Evolutionary conservation across 2,888 invertebrate genomes (phyloP).

Genomic region (Cataglyphis livida): DNA sequence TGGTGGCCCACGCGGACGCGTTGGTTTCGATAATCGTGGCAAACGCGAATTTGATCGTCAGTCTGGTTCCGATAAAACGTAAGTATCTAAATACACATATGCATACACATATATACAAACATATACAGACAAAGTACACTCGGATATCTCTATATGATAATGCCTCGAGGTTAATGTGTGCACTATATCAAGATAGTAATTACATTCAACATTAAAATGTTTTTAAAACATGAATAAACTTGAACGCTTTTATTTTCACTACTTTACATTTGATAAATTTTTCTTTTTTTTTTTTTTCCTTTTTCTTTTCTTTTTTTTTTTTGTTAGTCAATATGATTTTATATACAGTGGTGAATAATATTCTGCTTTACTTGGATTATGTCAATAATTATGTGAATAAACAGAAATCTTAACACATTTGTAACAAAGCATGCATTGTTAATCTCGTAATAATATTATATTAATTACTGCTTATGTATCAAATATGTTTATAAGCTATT

Average conservation of each 20-base stretch:
- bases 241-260: not conserved
- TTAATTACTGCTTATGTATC: not conserved
- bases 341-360: not conserved
- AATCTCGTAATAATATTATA: not conserved
- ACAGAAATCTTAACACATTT: not conserved
- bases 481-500: conserved; percentile 9
- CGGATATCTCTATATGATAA: conserved; percentile 11
- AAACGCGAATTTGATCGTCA: conserved; percentile 98
- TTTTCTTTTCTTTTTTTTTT: no score
- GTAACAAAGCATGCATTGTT: conserved; percentile 18
- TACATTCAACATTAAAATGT: not conserved
- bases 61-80: conserved; percentile 98
- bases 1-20: conserved; percentile 82
- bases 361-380: not conserved
- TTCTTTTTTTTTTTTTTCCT: not conserved
- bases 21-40: conserved; percentile 90
- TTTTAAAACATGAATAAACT: conserved; percentile 11
- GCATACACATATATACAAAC: no score
- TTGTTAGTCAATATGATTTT: not conserved
- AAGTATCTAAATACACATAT: conserved; percentile 80
- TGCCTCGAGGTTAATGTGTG: not conserved
- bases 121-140: not conserved
- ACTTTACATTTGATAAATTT: conserved; percentile 11
- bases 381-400: not conserved
- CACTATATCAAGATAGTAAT: not conserved